These are phyloP conservation scores for Esox masquinongy DNA, from an alignment of 2,797 vertebrate genomes.

Conservation along the genomic window DNA sequence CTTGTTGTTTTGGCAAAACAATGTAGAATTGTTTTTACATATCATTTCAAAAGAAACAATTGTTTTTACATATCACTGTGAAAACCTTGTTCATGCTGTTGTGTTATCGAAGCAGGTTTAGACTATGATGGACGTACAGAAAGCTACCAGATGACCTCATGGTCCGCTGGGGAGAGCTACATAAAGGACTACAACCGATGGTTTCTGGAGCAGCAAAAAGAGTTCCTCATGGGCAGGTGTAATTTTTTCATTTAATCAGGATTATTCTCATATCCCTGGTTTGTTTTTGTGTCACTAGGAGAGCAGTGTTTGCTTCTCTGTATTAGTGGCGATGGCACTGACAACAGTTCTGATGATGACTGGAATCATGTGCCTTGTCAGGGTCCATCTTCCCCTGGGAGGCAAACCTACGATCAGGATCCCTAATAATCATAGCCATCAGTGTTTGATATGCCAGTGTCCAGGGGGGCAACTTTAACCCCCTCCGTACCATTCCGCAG, in stretches of 20 bases:
- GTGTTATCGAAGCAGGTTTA: conserved; percentile 26
- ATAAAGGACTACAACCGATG: conserved; percentile 47
- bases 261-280: background rate
- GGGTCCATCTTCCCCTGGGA: background rate
- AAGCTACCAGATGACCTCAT: conserved; percentile 51
- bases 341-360: background rate
- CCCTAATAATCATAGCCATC: too few species aligned
- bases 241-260: background rate
- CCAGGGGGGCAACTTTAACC: too few species aligned
- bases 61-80: too few species aligned
- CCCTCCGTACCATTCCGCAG: conserved; percentile 35
- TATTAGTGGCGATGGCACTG: background rate
- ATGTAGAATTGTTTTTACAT: too few species aligned
- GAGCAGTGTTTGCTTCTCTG: too few species aligned
- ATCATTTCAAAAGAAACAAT: too few species aligned
- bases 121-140: conserved; percentile 37
- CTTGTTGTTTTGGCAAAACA: too few species aligned
- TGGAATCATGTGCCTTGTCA: background rate
- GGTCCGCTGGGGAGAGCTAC: conserved; percentile 60
- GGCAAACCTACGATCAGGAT: too few species aligned
- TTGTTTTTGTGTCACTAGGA: too few species aligned
- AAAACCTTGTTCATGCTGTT: too few species aligned
- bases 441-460: too few species aligned
- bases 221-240: conserved; percentile 56
- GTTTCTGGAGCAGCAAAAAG: conserved; percentile 53